Base-by-base conservation (phyloP, 2,888 invertebrate genomes). In the Dendrolimus pini region DNA sequence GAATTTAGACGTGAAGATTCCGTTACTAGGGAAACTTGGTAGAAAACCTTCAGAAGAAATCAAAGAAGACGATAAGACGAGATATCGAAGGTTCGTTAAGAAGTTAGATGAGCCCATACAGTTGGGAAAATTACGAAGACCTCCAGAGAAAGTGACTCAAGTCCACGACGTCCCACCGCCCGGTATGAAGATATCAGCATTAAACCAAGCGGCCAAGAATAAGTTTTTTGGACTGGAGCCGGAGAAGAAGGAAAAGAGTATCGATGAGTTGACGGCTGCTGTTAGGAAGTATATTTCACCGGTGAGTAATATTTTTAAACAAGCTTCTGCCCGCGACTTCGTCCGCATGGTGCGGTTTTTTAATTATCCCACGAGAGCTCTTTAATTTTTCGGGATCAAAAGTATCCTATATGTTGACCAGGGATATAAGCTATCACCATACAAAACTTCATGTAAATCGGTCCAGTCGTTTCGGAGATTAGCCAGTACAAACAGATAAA, bases 281-380 rank as follows among this genome's bases (percentile, higher is more conserved):
- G 89, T 90, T 8, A 80, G 88, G 70, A 89, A 83, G 67, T 90
- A 84, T 72, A 87, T 89, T 74, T 86, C 89, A 62, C 83, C 85
- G 65, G 89, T 89, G 57, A 83, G 86, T 75, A 30, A 30, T 30
- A 30, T 30, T 30, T 30, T 30, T 30, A 30, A 30, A n/a, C n/a
- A n/a, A n/a, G n/a, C n/a, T n/a, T n/a, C n/a, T n/a, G n/a, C n/a
- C n/a, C n/a, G n/a, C n/a, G n/a, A n/a, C n/a, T n/a, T n/a, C n/a
- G n/a, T n/a, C n/a, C n/a, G n/a, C n/a, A n/a, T n/a, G n/a, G n/a
- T n/a, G n/a, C n/a, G 13, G 52, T 13, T 41, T 14, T 53, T 55
- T 14, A n/a, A 41, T n/a, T n/a, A n/a, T n/a, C n/a, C n/a, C n/a
- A n/a, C n/a, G n/a, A n/a, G n/a, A n/a, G n/a, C n/a, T n/a, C n/a